Evolutionary conservation across 2,888 invertebrate species (phyloP), one percentile per base, ranked within the genome.

Genomic region (Acrobasis suavella): DNA sequence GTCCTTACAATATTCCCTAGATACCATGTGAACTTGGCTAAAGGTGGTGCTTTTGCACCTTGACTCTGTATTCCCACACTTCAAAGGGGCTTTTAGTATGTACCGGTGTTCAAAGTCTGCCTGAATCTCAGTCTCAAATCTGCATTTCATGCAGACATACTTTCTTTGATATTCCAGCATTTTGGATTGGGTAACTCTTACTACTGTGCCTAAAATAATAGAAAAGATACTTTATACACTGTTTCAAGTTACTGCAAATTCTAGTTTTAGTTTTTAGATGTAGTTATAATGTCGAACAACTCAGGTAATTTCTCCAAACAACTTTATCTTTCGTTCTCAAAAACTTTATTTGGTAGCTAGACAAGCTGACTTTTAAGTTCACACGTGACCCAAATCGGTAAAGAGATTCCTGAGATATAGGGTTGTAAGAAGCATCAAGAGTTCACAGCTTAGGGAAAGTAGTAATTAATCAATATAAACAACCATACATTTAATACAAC

Each of bases 81-180:
- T 92, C 0, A 76, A 76, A 2, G 95, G 95, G 42, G 93, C 87
- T 73, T 88, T 91, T 50, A 95, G 78, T 62, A 93, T 92, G 75
- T 94, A 95, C 74, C 93, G 93, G 72, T 94, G 93, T 68, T 95
- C 95, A 87, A 95, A 95, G 68, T 95, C 94, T 12, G 96, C 97
- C 87, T 95, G 93, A 7, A 95, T 87, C 55, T 87, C 82, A 72
- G 95, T 94, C 52, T 94, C 87, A 83, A 94, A 93, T 81, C 96
- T 95, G 83, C 98, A 98, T 85, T 96, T 96, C 39, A 92, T 86
- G 81, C 98, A 98, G 14, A 94, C 90, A 85, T 95, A 97, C 60
- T 94, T 94, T 72, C 95, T 94, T 77, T 95, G 94, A 79, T 94
- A 94, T 85, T 97, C 97, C 62, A 97, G 83, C 89, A 97, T 94